A percentile compares a stretch with the other conserved stretches of the same genome.
phyloP scores from a whole-genome alignment of 2,888 invertebrate species.

The Drosophila eohydei region DNA sequence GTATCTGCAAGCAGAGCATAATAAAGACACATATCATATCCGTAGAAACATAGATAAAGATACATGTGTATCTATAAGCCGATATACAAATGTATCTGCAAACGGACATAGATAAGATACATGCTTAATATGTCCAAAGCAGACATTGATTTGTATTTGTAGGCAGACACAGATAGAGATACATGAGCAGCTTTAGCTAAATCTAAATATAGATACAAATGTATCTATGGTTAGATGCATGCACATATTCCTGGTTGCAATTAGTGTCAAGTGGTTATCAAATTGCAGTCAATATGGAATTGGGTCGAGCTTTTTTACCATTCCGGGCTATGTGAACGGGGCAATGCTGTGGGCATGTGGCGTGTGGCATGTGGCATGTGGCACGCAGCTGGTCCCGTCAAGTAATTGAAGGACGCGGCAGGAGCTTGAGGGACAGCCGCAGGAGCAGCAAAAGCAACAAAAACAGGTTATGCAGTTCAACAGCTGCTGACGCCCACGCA shows the following conservation, averaged over 20 bases:
- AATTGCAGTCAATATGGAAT: conserved; percentile 23
- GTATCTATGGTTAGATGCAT: not conserved
- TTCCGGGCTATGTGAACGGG: conserved; percentile 8
- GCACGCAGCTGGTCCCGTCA: conserved; percentile 7
- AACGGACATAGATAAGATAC: not conserved
- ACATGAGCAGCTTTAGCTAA: not conserved
- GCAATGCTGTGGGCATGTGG: conserved; percentile 38
- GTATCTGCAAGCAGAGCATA: too few species aligned
- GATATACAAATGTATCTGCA: too few species aligned
- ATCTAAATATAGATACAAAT: not conserved
- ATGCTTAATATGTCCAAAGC: not conserved
- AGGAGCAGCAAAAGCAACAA: conserved; percentile 10
- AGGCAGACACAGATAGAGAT: not conserved
- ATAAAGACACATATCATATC: too few species aligned
- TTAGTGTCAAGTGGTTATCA: conserved; percentile 57
- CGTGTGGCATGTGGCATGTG: conserved; percentile 45
- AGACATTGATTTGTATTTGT: not conserved
- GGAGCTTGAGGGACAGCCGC: not conserved
- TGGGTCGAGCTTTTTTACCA: conserved; percentile 10
- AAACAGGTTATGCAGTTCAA: conserved; percentile 37
- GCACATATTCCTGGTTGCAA: conserved; percentile 32
- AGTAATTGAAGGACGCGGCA: conserved; percentile 22
- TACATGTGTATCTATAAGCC: not conserved
- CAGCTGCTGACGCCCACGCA: conserved; percentile 45
- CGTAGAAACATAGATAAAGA: not conserved